Conservation (phyloP, 2,113 vertebrate genomes). For the Sylvia atricapilla region DNA sequence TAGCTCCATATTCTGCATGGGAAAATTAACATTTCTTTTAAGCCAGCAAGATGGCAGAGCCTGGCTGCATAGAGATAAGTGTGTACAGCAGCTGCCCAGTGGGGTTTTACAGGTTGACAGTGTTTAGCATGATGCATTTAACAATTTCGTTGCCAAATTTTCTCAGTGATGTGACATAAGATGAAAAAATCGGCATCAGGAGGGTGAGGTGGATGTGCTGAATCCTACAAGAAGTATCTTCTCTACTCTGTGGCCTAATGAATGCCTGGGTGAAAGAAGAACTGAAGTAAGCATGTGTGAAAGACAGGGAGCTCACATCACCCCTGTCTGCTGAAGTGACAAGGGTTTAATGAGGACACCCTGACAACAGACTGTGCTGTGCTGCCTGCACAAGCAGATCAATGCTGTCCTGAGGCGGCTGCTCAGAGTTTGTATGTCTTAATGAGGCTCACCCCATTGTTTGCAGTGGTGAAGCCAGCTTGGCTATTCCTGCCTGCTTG, state of each 20-base stretch:
- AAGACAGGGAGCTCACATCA: not conserved
- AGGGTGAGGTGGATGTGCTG: not conserved
- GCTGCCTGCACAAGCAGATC: not conserved
- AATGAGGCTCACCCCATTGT: not conserved
- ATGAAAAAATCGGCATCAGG: not conserved
- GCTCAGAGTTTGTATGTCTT: not conserved
- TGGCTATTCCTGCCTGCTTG: not conserved
- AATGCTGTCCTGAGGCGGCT: not conserved
- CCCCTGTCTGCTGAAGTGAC: not conserved
- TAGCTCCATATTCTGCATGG: not conserved
- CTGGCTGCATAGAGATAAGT: conserved; percentile 52
- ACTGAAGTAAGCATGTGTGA: not conserved
- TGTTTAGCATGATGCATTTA: conserved; percentile 10
- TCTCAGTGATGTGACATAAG: not conserved
- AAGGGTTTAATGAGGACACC: not conserved
- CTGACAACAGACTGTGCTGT: not conserved
- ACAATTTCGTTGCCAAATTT: not conserved
- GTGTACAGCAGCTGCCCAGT: conserved; percentile 12
- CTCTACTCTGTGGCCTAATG: not conserved
- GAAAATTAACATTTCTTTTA: conserved; percentile 57
- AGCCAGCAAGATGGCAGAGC: conserved; percentile 14
- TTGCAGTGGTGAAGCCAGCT: not conserved
- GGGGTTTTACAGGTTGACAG: not conserved
- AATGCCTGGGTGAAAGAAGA: not conserved
- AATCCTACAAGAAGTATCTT: not conserved